Evolutionary conservation across 1,140 invertebrate genomes (phyloP), one percentile per base, ranked within the genome.

Genomic region (Drosophila takahashii): DNA sequence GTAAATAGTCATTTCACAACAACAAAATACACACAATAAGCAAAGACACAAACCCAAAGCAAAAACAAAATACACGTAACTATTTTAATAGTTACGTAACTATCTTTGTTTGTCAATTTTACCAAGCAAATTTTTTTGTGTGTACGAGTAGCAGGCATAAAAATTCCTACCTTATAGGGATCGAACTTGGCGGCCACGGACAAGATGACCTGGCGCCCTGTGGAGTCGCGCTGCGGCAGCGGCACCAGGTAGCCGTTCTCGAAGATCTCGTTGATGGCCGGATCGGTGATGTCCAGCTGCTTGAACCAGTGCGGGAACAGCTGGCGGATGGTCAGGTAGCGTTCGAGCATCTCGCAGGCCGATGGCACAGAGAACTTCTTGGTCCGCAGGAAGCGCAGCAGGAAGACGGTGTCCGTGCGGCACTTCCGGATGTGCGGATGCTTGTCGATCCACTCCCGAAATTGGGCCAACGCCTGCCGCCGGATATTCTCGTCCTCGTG

Each of bases 281-380:
- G 94, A 56, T 96, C 94, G 10, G 95, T 92, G 69, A 94, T 93
- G 78, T 97, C 96, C 16, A 97, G 92, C 47, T 95, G 95, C 66
- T 95, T 94, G 92, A 97, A 98, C 96, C 96, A 97, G 13, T 96
- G 94, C 0, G 97, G 96, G 84, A 97, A 96, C 52, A 96, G 92
- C 80, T 96, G 95, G 18, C 96, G 94, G 59, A 97, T 96, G 7
- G 95, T 95, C 13, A 98, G 93, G 86, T 98, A 98, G 13, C 95
- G 94, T 87, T 98, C 96, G 45, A 98, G 92, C 94, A 98, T 96
- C 48, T 96, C 95, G 80, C 97, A 96, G 0, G 97, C 96, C 80
- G 96, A 93, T 0, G 96, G 96, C 13, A 98, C 94, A 39, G 96
- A 96, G 90, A 97, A 98, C 90, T 98, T 98, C 90, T 97, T 96